These are phyloP conservation scores for Erpobdella octoculata DNA, from an alignment of 2,888 invertebrate species.

Conservation along the genomic window DNA sequence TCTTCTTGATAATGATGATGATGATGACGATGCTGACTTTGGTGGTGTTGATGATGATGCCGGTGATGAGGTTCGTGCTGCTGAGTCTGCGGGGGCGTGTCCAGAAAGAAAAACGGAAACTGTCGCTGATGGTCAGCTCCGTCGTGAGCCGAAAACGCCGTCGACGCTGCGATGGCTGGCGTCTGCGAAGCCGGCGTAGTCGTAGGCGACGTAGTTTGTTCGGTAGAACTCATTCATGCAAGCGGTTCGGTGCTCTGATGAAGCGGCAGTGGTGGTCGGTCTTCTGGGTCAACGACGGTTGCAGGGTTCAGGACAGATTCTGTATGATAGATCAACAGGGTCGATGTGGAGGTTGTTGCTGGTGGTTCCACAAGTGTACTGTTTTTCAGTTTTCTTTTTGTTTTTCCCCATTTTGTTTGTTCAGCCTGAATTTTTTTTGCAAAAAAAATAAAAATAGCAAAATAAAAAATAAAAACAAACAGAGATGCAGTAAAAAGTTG, in stretches of 20 bases:
- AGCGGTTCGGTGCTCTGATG: too few relatives aligned
- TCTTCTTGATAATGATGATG: constrained; percentile 17
- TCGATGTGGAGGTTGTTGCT: too few relatives aligned
- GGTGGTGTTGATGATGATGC: constrained; percentile 21
- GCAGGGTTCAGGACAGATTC: background rate
- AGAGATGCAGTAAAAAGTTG: too few relatives aligned
- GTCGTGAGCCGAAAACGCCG: background rate
- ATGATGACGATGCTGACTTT: constrained; percentile 21
- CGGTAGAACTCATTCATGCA: background rate
- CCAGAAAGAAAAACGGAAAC: background rate
- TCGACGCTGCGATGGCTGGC: background rate
- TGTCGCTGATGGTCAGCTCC: background rate
- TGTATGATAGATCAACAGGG: too few relatives aligned
- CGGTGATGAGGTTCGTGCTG: constrained; percentile 22
- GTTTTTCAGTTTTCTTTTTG: too few relatives aligned
- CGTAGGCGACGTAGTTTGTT: background rate
- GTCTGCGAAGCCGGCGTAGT: background rate
- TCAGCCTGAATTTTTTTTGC: too few relatives aligned
- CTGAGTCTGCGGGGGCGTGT: background rate
- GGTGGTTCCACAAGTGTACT: too few relatives aligned
- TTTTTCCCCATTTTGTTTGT: too few relatives aligned
- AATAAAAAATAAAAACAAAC: too few relatives aligned
- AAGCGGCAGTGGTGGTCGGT: background rate
- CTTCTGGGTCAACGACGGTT: background rate
- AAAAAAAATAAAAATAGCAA: too few relatives aligned